phyloP scores from a whole-genome alignment of 2,888 invertebrate genomes.

The Drosophila barbarae region DNA sequence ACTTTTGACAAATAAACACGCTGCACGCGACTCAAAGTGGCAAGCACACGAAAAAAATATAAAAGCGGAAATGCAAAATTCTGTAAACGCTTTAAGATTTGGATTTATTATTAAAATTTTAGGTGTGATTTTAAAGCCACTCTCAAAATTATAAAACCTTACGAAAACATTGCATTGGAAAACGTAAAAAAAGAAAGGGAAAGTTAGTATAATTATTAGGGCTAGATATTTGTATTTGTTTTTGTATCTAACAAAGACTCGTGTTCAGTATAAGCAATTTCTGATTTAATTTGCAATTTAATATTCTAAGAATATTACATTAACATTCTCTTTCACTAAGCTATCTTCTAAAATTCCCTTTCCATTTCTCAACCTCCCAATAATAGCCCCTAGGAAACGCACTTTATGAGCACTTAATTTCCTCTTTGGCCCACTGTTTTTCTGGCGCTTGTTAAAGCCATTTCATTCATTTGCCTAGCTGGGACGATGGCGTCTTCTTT shows the following conservation, averaged over 20 bases:
- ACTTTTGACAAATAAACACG: slow-evolving; percentile 73
- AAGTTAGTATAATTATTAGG: too few species aligned
- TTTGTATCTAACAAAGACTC: too few species aligned
- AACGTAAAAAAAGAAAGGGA: too few species aligned
- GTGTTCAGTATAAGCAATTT: too few species aligned
- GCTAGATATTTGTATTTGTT: too few species aligned
- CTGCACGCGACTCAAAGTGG: slow-evolving; percentile 63
- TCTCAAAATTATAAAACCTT: background rate
- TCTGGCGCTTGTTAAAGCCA: slow-evolving; percentile 13
- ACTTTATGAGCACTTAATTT: background rate
- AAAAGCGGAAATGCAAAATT: slow-evolving; percentile 1
- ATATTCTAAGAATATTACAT: background rate
- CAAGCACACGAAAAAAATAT: background rate
- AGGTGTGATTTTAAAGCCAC: background rate
- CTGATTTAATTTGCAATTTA: background rate
- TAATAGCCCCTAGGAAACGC: background rate
- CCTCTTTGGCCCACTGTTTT: slow-evolving; percentile 11
- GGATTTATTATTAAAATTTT: too few species aligned
- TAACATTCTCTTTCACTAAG: background rate
- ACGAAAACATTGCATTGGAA: too few species aligned
- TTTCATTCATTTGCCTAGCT: slow-evolving; percentile 58
- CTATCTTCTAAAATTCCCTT: too few species aligned
- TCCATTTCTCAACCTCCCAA: background rate
- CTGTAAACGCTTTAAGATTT: too few species aligned
- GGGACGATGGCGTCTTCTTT: slow-evolving; percentile 62